Evolutionary conservation across 2,888 invertebrate genomes (phyloP), one percentile per base, ranked within the genome.

Genomic region (Himalopsyche tibetana): DNA sequence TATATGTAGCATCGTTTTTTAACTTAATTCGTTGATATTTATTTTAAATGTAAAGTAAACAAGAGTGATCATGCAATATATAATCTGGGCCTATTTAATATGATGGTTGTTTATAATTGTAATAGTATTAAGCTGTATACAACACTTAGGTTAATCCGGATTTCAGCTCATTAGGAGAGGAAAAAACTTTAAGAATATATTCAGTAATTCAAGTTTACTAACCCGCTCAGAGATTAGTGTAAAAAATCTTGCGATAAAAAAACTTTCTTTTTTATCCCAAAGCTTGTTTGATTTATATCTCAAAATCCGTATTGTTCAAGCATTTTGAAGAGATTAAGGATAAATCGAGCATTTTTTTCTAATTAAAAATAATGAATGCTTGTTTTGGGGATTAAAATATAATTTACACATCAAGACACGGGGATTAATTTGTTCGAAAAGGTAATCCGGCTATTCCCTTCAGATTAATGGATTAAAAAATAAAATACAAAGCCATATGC

Each of bases 321-420:
- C 63, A 19, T 63, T 63, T 63, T 63, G 63, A 63, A 63, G 63
- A 63, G 63, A 63, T 63, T 63, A 63, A 6, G 63, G 63, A 63
- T 63, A 63, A 63, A 63, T 63, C 63, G 63, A 15, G 63, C 63
- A 63, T 63, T 63, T 63, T n/a, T 51, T 42, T 45, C 51, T 81
- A 81, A 81, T 81, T 81, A 51, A 42, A 51, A 81, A 28, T 81
- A 51, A 51, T 45, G 45, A 81, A 45, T 81, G 81, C 45, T 42
- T 81, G 28, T 51, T 42, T 81, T 42, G 81, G 40, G 82, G 86
- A 86, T 86, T 86, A 80, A 86, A 86, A 80, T 83, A 83, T 80
- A 84, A 86, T 84, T 83, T 82, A 86, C 83, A 86, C 82, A 86
- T 84, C 81, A 84, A 86, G 74, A 63, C 38, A 83, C 85, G 42